phyloP scores from a whole-genome alignment of 2,888 invertebrate species.

The Theretra japonica region DNA sequence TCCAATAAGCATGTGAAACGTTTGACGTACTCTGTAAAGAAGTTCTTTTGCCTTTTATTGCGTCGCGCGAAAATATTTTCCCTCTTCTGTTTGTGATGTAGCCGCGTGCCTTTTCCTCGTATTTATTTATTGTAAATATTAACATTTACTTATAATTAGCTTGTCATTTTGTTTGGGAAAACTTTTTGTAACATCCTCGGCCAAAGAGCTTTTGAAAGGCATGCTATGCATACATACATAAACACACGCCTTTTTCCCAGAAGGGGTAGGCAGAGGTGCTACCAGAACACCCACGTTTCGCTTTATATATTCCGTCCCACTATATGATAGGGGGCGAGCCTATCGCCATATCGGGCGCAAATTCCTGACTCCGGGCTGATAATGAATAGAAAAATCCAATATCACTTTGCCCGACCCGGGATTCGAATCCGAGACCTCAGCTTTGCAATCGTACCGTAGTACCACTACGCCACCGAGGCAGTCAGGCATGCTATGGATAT shows the following conservation, averaged over 20 bases:
- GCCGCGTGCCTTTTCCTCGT: background rate
- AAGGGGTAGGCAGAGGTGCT: too few relatives aligned
- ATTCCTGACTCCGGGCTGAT: too few relatives aligned
- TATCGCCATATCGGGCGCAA: too few relatives aligned
- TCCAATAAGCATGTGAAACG: slow-evolving; percentile 39
- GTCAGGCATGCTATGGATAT: background rate
- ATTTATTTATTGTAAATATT: slow-evolving; percentile 16
- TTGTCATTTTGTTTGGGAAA: background rate
- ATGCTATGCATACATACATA: background rate
- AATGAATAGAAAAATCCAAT: too few relatives aligned
- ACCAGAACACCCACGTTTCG: too few relatives aligned
- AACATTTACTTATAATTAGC: slow-evolving; percentile 19
- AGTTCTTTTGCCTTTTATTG: slow-evolving; percentile 66
- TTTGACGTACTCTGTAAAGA: slow-evolving; percentile 80
- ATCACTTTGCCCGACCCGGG: too few relatives aligned
- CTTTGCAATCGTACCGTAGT: too few relatives aligned
- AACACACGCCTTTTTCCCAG: too few relatives aligned
- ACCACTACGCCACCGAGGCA: too few relatives aligned
- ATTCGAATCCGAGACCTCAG: too few relatives aligned
- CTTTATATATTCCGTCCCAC: too few relatives aligned
- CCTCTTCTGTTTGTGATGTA: slow-evolving; percentile 44
- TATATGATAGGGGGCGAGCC: too few relatives aligned
- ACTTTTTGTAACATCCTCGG: background rate
- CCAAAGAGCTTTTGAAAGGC: background rate
- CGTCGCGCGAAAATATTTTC: slow-evolving; percentile 62